Evolutionary conservation across 2,888 invertebrate genomes (phyloP), one percentile per base, ranked within the genome.

Genomic region (Polydrusus pterygomalis): DNA sequence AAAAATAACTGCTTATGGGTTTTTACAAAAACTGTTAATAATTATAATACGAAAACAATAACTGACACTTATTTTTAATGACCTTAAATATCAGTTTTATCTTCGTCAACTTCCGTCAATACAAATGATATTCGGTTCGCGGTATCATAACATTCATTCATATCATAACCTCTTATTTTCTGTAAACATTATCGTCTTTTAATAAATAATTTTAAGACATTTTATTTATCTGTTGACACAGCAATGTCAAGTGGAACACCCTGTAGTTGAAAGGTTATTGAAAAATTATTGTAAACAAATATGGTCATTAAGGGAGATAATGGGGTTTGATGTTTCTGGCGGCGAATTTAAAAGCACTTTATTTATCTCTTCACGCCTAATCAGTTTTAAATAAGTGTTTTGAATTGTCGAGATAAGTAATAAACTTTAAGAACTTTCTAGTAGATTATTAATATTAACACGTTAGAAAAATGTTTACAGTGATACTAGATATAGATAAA

Each of bases 201-300:
- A 38, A 60, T 60, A 60, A 60, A 60, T 34, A 56, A 17, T 60
- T 18, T 38, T 38, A 60, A 58, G 58, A 38, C 17, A 60, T 60
- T 17, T 38, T n/a, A 18, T 60, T 60, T 60, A 60, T 60, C 58
- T 17, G 58, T 6, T 38, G 58, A 60, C 17, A 60, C 11, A 60
- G 18, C 38, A 60, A 18, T 60, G 38, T 60, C 58, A 60, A 60
- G 58, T 60, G 58, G 40, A 60, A 60, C 38, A 38, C 58, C 58
- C 58, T 60, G 58, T 60, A 60, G 56, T 70, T 58, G 58, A 60
- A 70, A 70, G 70, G 70, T 70, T 60, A 60, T 34, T 49, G 34
- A 62, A 45, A 43, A 70, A 60, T 60, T 38, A 70, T 70, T 51
- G 30, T 47, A 38, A 63, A 71, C 71, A 71, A 71, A 71, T 71